Conservation (phyloP, 2,113 vertebrate genomes). For the Deroptyus accipitrinus region DNA sequence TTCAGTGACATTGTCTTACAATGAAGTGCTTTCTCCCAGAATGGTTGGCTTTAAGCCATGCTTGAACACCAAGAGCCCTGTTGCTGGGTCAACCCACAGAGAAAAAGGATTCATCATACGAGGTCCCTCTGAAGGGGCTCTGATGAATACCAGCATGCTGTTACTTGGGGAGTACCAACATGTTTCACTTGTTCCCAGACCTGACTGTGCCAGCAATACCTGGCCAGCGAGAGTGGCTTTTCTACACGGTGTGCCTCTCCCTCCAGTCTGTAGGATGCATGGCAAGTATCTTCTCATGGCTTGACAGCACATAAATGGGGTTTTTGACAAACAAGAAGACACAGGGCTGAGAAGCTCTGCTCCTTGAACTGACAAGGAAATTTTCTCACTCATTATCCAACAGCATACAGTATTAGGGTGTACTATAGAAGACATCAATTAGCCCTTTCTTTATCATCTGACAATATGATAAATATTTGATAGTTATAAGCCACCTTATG, state of each 20-base stretch:
- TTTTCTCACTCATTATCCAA: not conserved
- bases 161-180: not conserved
- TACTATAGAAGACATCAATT: not conserved
- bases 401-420: not conserved
- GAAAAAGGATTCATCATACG: accelerated
- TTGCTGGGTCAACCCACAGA: not conserved
- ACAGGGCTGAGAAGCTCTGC: not conserved
- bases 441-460: not conserved
- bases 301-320: not conserved
- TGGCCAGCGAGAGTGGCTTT: not conserved
- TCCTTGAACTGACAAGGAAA: not conserved
- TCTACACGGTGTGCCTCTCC: accelerated
- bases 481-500: not conserved
- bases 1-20: not conserved
- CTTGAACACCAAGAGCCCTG: not conserved
- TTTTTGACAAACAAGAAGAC: not conserved
- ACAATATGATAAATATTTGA: slow-evolving; percentile 16
- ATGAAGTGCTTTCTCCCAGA: not conserved
- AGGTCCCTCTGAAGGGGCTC: not conserved
- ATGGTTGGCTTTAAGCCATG: not conserved
- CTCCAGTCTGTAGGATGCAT: not conserved
- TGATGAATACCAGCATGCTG: not conserved
- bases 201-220: not conserved
- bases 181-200: not conserved
- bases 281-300: not conserved